Percentiles rank a stretch among this genome's conserved stretches.
These are phyloP conservation scores for Monoplex corrugatus DNA, from an alignment of 2,888 invertebrate species.

Conservation along the genomic window DNA sequence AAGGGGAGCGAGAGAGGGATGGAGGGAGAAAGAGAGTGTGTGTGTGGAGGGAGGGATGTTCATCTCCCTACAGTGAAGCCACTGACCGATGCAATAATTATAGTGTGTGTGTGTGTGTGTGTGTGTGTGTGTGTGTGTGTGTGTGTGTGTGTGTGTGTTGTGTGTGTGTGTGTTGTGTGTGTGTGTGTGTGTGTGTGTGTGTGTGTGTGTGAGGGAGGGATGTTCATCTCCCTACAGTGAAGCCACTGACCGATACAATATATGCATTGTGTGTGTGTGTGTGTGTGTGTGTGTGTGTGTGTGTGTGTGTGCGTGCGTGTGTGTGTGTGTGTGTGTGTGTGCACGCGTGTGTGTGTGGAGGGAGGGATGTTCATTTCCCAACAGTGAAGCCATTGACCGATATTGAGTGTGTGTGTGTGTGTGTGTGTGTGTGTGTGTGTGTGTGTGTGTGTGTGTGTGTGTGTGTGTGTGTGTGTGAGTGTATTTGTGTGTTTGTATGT, in stretches of 20 bases:
- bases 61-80: too few species aligned
- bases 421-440: neutral
- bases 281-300: constrained; percentile 36
- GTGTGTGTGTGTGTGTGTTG: constrained; percentile 13
- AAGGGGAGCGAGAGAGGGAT: constrained; percentile 11
- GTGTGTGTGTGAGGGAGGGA: neutral
- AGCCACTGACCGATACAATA: too few species aligned
- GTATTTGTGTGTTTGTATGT: constrained; percentile 32
- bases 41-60: too few species aligned
- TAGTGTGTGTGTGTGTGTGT: constrained; percentile 28
- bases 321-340: constrained; percentile 34
- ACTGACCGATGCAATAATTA: too few species aligned
- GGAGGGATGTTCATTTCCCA: too few species aligned
- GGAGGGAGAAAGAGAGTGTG: constrained; percentile 16
- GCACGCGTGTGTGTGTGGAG: neutral
- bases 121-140: constrained; percentile 33
- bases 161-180: neutral
- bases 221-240: too few species aligned
- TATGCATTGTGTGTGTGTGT: neutral
- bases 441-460: constrained; percentile 35
- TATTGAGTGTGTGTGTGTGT: neutral
- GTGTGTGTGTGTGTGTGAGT: constrained; percentile 37
- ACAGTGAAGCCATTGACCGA: too few species aligned
- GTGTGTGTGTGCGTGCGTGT: constrained; percentile 36
- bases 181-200: constrained; percentile 5